Evolutionary conservation across 1,140 invertebrate genomes (phyloP), one percentile per base, ranked within the genome.

Genomic region (Rhyacophila brunnea): DNA sequence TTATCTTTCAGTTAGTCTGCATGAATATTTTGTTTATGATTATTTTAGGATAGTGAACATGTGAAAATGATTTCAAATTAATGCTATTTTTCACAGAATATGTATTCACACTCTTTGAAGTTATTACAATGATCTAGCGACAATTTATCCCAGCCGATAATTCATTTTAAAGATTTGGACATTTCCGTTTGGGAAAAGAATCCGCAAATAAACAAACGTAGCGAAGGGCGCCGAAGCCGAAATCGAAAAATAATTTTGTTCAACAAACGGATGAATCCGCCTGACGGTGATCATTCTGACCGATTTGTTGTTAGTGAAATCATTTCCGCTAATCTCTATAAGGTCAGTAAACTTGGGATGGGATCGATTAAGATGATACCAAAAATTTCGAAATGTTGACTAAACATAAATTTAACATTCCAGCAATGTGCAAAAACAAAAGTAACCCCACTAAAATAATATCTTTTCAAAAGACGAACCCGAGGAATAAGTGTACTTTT

Each of bases 401-500:
- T 58, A 60, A 64, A 64, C 47, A 50, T 52, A 50, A 55, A 64
- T 64, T 64, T 64, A 64, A 60, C 62, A 60, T 64, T 64, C 58
- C 62, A 64, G 62, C 57, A 50, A 49, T 52, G 48, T 53, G 44
- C 54, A 51, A 64, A 60, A 46, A 40, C 57, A 64, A 64, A 60
- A 53, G 47, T 63, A 47, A 44, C 58, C 62, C 50, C 36, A 55
- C 42, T 57, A 64, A 63, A 53, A 40, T 60, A 59, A 60, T 60
- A 53, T 60, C 20, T 64, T 55, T 64, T 50, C 23, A 46, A 59
- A 64, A 64, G 43, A 53, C 45, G 58, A 28, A 28, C 3, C 3
- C 23, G 9, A 28, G 23, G 23, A 28, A 28, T n/a, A 28, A 28
- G 23, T 28, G 23, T 28, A 40, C 53, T 53, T 45, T 32, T 48